Evolutionary conservation across 2,888 invertebrate genomes (phyloP).

Genomic region (Anagyrus pseudococci): DNA sequence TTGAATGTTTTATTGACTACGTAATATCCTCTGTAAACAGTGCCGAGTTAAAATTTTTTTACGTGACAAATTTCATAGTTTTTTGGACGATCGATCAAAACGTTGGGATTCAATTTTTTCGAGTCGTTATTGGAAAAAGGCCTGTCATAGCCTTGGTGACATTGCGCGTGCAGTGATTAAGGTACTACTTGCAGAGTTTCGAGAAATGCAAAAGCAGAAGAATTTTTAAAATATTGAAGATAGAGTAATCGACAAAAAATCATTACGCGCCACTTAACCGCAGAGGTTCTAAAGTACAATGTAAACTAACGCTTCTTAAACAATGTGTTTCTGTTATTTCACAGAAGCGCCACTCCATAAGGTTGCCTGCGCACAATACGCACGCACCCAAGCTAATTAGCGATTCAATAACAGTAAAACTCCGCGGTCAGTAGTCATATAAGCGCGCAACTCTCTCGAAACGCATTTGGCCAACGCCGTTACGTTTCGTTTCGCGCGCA

Average conservation of each 20-base stretch:
- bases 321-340: no score
- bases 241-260: background rate
- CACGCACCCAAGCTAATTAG: background rate
- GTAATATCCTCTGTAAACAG: no score
- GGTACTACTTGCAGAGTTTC: background rate
- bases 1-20: no score
- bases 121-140: background rate
- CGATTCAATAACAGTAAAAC: conserved; percentile 5
- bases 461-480: conserved; percentile 11
- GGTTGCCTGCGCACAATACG: no score
- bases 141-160: background rate
- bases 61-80: no score
- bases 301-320: background rate
- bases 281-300: background rate
- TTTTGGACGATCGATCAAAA: no score
- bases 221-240: background rate
- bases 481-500: background rate
- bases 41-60: no score
- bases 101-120: background rate
- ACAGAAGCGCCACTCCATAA: no score
- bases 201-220: background rate
- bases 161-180: no score
- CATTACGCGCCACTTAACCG: background rate
- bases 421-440: background rate
- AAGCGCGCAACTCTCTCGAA: conserved; percentile 4